A percentile compares a stretch with the other conserved stretches of the same genome.
phyloP scores from a whole-genome alignment of 2,797 vertebrate species.

The Diplodus sargus region DNA sequence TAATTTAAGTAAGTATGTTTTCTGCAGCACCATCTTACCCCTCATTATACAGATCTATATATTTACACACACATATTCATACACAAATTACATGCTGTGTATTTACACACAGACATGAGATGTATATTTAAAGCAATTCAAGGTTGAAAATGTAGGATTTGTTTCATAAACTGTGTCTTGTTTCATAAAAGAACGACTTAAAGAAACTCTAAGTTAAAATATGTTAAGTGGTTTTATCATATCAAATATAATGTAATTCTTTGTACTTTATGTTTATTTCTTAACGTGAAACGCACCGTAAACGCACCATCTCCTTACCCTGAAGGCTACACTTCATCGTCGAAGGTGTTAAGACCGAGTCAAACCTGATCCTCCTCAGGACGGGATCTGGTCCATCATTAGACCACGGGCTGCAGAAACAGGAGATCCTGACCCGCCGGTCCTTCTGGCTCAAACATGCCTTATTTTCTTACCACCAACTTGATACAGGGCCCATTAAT shows the following conservation, averaged over 20 bases:
- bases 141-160: too few species aligned
- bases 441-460: conserved; percentile 16
- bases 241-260: not conserved
- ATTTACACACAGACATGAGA: too few species aligned
- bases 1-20: too few species aligned
- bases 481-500: conserved; percentile 55
- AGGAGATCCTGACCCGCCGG: conserved; percentile 32
- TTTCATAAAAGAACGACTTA: not conserved
- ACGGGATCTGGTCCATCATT: not conserved
- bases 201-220: not conserved
- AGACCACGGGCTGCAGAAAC: conserved; percentile 45
- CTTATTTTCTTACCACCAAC: conserved; percentile 38
- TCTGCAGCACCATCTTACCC: too few species aligned
- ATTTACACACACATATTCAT: too few species aligned
- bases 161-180: not conserved
- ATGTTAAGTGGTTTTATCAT: not conserved
- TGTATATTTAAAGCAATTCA: too few species aligned
- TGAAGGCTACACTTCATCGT: too few species aligned
- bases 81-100: too few species aligned
- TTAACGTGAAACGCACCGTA: not conserved
- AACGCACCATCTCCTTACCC: too few species aligned
- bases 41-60: too few species aligned
- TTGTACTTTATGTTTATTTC: not conserved
- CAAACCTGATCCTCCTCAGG: not conserved
- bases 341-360: too few species aligned